Evolutionary conservation across 2,797 vertebrate species (phyloP).

Genomic region (Aselliscus stoliczkanus): DNA sequence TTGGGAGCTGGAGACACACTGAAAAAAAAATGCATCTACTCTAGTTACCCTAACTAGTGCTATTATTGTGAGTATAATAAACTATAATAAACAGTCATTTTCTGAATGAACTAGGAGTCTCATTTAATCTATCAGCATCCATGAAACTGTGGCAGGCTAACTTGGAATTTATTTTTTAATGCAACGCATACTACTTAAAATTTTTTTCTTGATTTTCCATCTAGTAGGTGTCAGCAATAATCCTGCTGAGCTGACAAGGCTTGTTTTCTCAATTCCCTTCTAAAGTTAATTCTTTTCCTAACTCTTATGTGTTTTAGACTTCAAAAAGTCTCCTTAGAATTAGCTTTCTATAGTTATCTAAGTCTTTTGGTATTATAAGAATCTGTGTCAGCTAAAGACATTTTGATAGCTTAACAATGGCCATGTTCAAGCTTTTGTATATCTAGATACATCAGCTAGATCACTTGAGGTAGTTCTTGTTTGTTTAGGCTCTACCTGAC

Average conservation of each 20-base stretch:
- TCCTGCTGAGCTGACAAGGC: slow-evolving; percentile 14
- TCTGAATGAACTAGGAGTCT: neutral
- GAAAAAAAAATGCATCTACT: neutral
- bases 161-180: neutral
- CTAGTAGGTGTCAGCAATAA: slow-evolving; percentile 22
- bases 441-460: neutral
- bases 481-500: neutral
- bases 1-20: neutral
- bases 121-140: neutral
- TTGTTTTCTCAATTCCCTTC: neutral
- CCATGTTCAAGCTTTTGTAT: neutral
- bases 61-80: neutral
- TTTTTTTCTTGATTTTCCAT: neutral
- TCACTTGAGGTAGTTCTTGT: neutral
- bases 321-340: neutral
- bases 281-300: neutral
- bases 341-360: neutral
- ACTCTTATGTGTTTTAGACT: neutral
- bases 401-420: neutral
- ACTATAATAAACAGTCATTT: neutral
- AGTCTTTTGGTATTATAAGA: neutral
- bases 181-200: neutral
- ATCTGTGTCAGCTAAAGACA: neutral
- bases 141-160: neutral
- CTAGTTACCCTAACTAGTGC: neutral